phyloP scores from a whole-genome alignment of 2,797 vertebrate genomes.

The Xenopus petersii region DNA sequence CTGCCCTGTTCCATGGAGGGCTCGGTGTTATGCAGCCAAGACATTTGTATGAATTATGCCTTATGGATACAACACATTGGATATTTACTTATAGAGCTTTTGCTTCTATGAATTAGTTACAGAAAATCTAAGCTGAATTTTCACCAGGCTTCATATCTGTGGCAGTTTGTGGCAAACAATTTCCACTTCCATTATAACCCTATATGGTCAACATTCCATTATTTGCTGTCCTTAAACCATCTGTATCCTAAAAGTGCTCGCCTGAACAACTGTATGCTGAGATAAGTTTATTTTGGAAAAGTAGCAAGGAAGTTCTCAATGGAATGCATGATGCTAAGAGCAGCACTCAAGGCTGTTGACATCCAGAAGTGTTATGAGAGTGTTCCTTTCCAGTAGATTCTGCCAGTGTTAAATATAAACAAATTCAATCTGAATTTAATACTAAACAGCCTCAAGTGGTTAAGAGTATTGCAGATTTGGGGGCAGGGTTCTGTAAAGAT shows the following conservation, averaged over 20 bases:
- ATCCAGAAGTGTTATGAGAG: neutral
- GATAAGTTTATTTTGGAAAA: constrained; percentile 1
- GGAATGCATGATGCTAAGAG: neutral
- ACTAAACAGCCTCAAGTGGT: neutral
- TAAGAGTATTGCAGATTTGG: too few relatives aligned
- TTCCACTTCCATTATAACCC: neutral
- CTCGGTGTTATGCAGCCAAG: too few relatives aligned
- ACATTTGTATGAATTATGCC: too few relatives aligned
- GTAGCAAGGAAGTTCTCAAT: neutral
- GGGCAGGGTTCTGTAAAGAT: too few relatives aligned
- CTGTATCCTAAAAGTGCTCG: neutral
- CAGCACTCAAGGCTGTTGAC: neutral
- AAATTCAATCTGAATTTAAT: neutral
- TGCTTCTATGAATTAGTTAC: too few relatives aligned
- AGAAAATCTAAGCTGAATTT: neutral
- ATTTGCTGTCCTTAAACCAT: neutral
- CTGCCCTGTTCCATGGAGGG: too few relatives aligned
- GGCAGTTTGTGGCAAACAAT: neutral
- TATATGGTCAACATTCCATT: neutral
- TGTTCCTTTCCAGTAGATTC: neutral
- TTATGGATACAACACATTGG: too few relatives aligned
- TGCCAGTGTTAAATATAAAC: neutral
- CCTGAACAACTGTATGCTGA: neutral
- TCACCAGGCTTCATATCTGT: neutral
- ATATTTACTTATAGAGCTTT: too few relatives aligned